Evolutionary conservation across 2,797 vertebrate genomes (phyloP), one percentile per base, ranked within the genome.

Genomic region (Buceros bicornis): DNA sequence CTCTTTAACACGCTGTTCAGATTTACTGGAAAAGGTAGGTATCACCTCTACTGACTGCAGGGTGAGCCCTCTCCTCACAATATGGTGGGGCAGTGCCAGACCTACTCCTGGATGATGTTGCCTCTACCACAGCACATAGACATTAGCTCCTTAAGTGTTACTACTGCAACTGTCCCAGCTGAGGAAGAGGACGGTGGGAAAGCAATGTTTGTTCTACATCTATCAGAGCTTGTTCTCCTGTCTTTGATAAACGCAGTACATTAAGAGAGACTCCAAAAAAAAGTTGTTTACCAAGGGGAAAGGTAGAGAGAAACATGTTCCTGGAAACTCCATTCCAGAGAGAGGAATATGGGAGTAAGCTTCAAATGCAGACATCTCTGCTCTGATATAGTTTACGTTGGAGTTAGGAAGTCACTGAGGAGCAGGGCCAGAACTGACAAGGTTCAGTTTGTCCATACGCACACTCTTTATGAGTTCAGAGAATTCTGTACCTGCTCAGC

Each of bases 11-110:
- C 54, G 25, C 71, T 47, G 37, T 56, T 82, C 98, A 99, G 99
- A 99, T 98, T 98, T 99, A 96, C 97, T 99, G 97, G 99, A 99
- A 97, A 99, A 99, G 99, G 99, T 99, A 98, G 96, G 97, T 94
- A 25, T 74, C 35, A 28, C 26, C 26, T 85, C 60, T 66, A 0
- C 53, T 43, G 72, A 33, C 20, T 71, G 72, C 69, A 81, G 80
- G 29, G 16, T 40, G 65, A 90, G 47, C 21, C 42, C 16, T 51
- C 5, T 77, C 26, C 48, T 82, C 14, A 17, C 0, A 45, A 45
- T 37, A 33, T 26, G 48, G 11, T 70, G 70, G 47, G 43, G 26
- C 50, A 65, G 45, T 62, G 37, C 62, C 53, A 65, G 42, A 24
- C 82, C 66, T 56, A 6, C 42, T 62, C 17, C 43, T 72, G 62